Conservation (phyloP, 37 sponge, comb jelly and placozoan genomes). For the Geodia barretti region DNA sequence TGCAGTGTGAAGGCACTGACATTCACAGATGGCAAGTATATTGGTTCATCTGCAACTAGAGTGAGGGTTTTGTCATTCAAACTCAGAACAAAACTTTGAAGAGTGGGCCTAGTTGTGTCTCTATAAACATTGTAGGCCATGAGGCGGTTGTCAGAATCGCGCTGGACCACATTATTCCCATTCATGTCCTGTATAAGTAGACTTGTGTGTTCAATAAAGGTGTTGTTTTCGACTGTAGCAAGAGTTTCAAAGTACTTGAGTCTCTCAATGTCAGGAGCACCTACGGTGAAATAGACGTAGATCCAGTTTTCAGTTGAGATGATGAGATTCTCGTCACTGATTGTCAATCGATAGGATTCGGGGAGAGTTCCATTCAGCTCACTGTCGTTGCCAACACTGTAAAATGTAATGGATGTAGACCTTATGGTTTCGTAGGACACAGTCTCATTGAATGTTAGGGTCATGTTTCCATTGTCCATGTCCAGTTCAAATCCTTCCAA, state of each 20-base stretch:
- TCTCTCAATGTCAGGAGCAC: constrained; percentile 38
- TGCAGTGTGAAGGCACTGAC: constrained; percentile 67
- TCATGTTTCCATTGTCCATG: constrained; percentile 76
- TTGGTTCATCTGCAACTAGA: constrained; percentile 80
- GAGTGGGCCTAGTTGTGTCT: constrained; percentile 73
- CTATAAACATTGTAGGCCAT: constrained; percentile 32
- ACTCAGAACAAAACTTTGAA: constrained; percentile 54
- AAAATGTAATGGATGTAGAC: constrained; percentile 63
- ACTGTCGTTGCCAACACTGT: constrained; percentile 3
- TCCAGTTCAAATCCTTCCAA: constrained; percentile 67
- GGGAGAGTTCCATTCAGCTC: constrained; percentile 57
- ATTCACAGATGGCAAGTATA: constrained; percentile 74
- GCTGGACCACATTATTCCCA: constrained; percentile 37
- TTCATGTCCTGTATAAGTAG: constrained; percentile 73
- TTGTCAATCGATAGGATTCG: constrained; percentile 41
- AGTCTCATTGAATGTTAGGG: constrained; percentile 89
- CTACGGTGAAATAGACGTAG: constrained; percentile 66
- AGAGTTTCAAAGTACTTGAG: constrained; percentile 69
- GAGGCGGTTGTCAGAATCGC: constrained; percentile 36
- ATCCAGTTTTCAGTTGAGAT: constrained; percentile 64
- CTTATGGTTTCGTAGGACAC: constrained; percentile 40
- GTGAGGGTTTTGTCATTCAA: constrained; percentile 62
- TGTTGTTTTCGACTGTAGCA: constrained; percentile 45
- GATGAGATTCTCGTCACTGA: not conserved
- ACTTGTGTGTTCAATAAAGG: constrained; percentile 56